Base-by-base conservation (phyloP, 1,140 invertebrate species). In the Calephelis nemesis region DNA sequence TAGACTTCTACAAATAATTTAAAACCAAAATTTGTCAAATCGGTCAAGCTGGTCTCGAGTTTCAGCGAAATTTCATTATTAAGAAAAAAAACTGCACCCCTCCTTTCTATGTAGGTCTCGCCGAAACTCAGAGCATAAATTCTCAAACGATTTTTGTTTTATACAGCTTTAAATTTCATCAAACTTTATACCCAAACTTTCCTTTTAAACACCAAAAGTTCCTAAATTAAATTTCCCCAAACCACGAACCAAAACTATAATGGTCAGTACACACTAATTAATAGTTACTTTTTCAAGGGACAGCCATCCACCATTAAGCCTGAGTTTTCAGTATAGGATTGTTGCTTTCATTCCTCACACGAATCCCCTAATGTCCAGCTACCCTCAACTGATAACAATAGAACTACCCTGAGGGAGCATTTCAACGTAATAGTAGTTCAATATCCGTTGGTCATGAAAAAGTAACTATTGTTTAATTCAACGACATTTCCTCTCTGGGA, bases 391-490 rank as follows among this genome's bases (percentile, higher is more conserved):
- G 65, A 76, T 40, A 65, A 11, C 3, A 11, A 42, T 47, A 45
- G 66, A 68, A 15, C 65, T 63, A 47, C 15, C 6, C 13, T 45
- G 12, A 60, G 40, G 15, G 39, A 45, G 19, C 7, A 63, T n/a
- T 9, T 15, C 4, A 40, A 15, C 3, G 45, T 45, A 47, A 48
- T 15, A 40, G 68, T 47, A 63, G 65, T 11, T 71, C 68, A 66
- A 42, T 7, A 52, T 48, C 63, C 19, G 69, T n/a, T 82, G 81
- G 76, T 75, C 19, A 65, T 62, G 62, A 71, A 63, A 70, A 69
- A 64, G 65, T 63, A 74, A 79, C 79, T 84, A 78, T 87, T 87
- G 84, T 84, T 84, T 88, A 87, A 90, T 90, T 87, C 85, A 88
- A 73, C 71, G 70, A 75, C 70, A 72, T 72, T 60, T 66, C 58